Evolutionary conservation across 2,113 vertebrate species (phyloP).

Genomic region (Podilymbus podiceps): DNA sequence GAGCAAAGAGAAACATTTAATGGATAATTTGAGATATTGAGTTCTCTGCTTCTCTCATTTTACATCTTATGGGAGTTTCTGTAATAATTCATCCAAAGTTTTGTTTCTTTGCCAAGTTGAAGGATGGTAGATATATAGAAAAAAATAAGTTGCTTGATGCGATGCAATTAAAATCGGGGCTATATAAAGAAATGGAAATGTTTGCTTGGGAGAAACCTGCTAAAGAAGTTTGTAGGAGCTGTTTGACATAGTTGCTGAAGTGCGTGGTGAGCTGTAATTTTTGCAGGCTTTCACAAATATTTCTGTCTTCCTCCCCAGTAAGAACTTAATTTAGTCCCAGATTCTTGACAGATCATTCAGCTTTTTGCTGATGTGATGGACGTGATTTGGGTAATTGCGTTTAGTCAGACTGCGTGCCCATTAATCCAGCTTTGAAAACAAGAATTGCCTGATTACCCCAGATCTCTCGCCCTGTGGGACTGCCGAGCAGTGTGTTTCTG

Average conservation of each 20-base stretch:
- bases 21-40: not conserved
- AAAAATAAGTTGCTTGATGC: not conserved
- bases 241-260: not conserved
- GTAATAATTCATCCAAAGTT: not conserved
- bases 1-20: not conserved
- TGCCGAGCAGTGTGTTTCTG: not conserved
- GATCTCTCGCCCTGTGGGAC: not conserved
- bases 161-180: not conserved
- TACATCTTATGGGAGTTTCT: not conserved
- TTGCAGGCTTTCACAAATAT: not conserved
- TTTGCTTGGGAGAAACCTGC: slow-evolving; percentile 18
- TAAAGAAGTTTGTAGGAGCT: not conserved
- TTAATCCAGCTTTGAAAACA: not conserved
- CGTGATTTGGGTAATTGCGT: not conserved
- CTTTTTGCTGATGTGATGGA: not conserved
- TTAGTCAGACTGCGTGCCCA: not conserved
- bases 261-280: not conserved
- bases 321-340: not conserved
- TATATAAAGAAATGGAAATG: not conserved
- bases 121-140: not conserved
- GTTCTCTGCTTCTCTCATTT: not conserved
- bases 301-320: not conserved
- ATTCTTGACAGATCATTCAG: not conserved
- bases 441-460: not conserved
- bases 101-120: not conserved